Percentiles rank a stretch among this genome's conserved stretches.
Evolutionary conservation across 2,113 vertebrate genomes (phyloP).

Genomic region (Tympanuchus pallidicinctus): DNA sequence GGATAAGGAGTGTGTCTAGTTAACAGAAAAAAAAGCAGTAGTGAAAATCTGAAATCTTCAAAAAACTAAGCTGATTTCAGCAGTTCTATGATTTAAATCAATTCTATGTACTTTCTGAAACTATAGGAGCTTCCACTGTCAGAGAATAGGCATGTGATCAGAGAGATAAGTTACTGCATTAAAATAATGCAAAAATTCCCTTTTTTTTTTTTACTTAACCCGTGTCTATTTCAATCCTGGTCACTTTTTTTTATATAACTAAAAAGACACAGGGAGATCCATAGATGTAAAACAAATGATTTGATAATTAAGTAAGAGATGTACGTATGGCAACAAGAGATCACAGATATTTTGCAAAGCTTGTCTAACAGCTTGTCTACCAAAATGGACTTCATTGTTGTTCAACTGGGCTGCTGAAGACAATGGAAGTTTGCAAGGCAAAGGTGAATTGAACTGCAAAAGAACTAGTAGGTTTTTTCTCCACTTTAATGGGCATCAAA

Average conservation of each 20-base stretch:
- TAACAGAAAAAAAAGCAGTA: neutral
- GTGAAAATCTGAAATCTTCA: neutral
- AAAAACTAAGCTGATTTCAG: neutral
- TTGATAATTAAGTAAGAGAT: neutral
- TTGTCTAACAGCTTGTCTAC: neutral
- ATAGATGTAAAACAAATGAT: neutral
- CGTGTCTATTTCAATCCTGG: neutral
- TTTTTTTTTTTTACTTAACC: neutral
- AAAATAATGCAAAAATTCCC: neutral
- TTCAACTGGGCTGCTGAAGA: neutral
- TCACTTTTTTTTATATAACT: neutral
- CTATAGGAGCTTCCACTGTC: neutral
- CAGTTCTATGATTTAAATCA: neutral
- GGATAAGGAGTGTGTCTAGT: neutral
- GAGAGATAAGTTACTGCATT: neutral
- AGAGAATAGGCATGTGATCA: neutral
- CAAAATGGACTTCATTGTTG: neutral
- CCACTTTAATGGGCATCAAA: neutral
- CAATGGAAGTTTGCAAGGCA: neutral
- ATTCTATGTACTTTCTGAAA: neutral
- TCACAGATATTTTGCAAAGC: neutral
- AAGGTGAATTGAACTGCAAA: neutral
- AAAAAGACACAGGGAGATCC: neutral
- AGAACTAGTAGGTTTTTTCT: neutral
- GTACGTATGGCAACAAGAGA: neutral